Conservation (phyloP, 2,113 vertebrate species). For the Dipodomys merriami region DNA sequence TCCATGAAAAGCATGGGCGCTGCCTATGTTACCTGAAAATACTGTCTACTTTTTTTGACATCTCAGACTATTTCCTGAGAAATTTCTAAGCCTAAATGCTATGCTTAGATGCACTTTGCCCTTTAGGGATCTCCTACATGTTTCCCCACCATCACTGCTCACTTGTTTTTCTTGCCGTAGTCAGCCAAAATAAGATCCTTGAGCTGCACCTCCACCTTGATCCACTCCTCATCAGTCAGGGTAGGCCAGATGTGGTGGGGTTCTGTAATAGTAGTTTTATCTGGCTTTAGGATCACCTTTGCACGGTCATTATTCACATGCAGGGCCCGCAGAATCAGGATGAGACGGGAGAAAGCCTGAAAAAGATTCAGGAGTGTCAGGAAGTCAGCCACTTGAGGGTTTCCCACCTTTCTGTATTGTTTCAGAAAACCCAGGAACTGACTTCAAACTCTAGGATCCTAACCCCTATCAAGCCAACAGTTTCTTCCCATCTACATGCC, state of each 20-base stretch:
- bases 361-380: not conserved
- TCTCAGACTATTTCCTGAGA: not conserved
- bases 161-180: conserved; percentile 99
- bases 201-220: conserved; percentile 99
- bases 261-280: conserved; percentile 98
- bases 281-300: conserved; percentile 98
- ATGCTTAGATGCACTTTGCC: not conserved
- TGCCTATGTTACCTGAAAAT: not conserved
- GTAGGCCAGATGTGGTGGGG: conserved; percentile 99
- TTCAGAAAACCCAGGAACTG: not conserved
- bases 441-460: not conserved
- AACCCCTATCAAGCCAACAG: not conserved
- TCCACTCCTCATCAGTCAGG: conserved; percentile 98
- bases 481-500: not conserved
- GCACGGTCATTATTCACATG: conserved; percentile 99
- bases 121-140: not conserved
- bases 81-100: not conserved
- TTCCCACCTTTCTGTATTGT: not conserved
- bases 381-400: not conserved
- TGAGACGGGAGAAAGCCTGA: conserved; percentile 99
- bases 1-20: not conserved
- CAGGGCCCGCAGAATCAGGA: conserved; percentile 96
- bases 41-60: not conserved
- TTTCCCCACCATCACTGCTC: conserved; percentile 72
- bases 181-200: conserved; percentile 99